Evolutionary conservation across 1,140 invertebrate species (phyloP).

Genomic region (Camponotus pennsylvanicus): DNA sequence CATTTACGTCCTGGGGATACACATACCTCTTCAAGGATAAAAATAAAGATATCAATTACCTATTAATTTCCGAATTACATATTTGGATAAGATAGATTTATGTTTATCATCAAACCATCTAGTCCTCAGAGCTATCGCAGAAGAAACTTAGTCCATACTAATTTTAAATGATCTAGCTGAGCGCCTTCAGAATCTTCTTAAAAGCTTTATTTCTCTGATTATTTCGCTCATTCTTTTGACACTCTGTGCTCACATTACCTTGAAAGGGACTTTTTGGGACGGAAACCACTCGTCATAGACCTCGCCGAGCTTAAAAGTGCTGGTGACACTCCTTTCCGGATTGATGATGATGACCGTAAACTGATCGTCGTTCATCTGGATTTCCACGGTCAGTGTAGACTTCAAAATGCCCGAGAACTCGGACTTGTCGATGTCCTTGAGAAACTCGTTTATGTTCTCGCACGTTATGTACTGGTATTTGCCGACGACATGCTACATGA

Average conservation of each 20-base stretch:
- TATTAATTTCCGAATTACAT: too few species aligned
- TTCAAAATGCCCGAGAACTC: slow-evolving; percentile 67
- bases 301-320: slow-evolving; percentile 81
- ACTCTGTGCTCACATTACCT: slow-evolving; percentile 72
- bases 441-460: slow-evolving; percentile 83
- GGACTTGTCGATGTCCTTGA: slow-evolving; percentile 76
- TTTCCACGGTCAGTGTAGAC: slow-evolving; percentile 79
- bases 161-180: too few species aligned
- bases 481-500: slow-evolving; percentile 81
- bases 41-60: too few species aligned
- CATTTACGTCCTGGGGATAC: too few species aligned
- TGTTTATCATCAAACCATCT: neutral
- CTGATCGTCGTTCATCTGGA: slow-evolving; percentile 75
- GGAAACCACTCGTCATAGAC: slow-evolving; percentile 82
- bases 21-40: too few species aligned
- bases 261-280: slow-evolving; percentile 75
- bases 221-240: too few species aligned
- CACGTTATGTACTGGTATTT: slow-evolving; percentile 82
- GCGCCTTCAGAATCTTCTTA: too few species aligned
- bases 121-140: too few species aligned
- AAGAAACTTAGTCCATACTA: too few species aligned
- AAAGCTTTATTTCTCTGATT: neutral
- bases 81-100: too few species aligned
- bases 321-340: slow-evolving; percentile 74
- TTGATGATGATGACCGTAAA: slow-evolving; percentile 79